These are phyloP conservation scores for Thamnophis sirtalis DNA, from an alignment of 2,113 vertebrate genomes.

Conservation along the genomic window DNA sequence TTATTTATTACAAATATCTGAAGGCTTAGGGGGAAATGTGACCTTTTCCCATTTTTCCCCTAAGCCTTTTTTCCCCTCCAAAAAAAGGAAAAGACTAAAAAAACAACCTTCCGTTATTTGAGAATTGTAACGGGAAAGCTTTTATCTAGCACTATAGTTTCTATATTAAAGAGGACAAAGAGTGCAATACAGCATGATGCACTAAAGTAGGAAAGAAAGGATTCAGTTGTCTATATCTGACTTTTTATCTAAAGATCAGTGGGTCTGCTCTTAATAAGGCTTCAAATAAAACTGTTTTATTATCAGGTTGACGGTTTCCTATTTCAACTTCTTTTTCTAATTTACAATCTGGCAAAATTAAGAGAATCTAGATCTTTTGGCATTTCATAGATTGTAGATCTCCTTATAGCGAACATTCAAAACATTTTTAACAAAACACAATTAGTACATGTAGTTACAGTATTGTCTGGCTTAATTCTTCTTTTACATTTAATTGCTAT, in stretches of 20 bases:
- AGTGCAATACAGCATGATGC: background rate
- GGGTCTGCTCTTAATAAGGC: background rate
- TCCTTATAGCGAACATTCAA: background rate
- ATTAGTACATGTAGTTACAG: background rate
- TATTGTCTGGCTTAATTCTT: background rate
- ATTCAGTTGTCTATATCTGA: background rate
- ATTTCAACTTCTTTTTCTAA: background rate
- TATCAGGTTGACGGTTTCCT: background rate
- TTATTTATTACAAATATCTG: background rate
- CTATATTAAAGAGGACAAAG: background rate
- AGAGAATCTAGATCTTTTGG: background rate
- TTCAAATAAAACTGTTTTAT: background rate
- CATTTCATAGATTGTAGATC: background rate
- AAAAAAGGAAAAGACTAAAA: background rate
- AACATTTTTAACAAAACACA: background rate
- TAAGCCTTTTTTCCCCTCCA: background rate
- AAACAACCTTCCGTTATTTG: background rate
- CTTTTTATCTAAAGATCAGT: background rate
- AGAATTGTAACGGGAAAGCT: background rate
- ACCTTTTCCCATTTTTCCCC: background rate
- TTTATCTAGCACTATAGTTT: background rate
- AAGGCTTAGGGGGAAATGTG: background rate
- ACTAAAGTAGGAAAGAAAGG: background rate
- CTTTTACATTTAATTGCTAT: background rate
- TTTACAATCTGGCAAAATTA: background rate